Evolutionary conservation across 2,888 invertebrate species (phyloP), one percentile per base, ranked within the genome.

Genomic region (Synergus gifuensis): DNA sequence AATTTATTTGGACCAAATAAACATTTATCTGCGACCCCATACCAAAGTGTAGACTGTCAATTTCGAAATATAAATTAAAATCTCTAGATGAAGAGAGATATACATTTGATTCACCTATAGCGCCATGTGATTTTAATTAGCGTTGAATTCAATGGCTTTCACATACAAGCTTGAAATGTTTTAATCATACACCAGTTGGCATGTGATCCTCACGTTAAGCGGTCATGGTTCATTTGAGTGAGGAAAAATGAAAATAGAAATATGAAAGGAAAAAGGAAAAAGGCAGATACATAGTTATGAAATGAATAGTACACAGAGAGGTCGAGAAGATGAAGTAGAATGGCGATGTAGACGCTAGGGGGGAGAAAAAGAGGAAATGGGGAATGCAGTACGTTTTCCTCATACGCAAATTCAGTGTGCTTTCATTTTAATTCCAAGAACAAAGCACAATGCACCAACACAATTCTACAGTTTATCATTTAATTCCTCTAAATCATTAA

Each of bases 341-440:
- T 36, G 36, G 5, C 5, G 36, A 36, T 36, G 36, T 44, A 58
- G 58, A 58, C 2, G 4, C n/a, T 58, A 58, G 3, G 8, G 58
- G 3, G 8, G 58, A 18, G 9, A 9, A 9, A 54, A 58, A 54
- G 8, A 44, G 36, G 42, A 18, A 22, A 44, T 44, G 44, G 1
- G 11, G 28, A 14, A 58, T 36, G 77, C 40, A 44, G 76, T 76
- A 83, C 76, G 78, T 76, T 69, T 63, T 46, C 63, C 78, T 81
- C 83, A 85, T 86, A 86, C 77, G 86, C 83, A 85, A 86, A 86
- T 86, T 86, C 84, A 82, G 80, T 73, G 64, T 69, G 77, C 78
- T 77, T 86, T 83, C 81, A 85, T 85, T 86, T 84, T 83, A 85
- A 86, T 85, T 86, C 80, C 76, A 79, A 83, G 83, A 86, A 86